Evolutionary conservation across 2,888 invertebrate genomes (phyloP), one percentile per base, ranked within the genome.

Genomic region (Subacronicta megacephala): DNA sequence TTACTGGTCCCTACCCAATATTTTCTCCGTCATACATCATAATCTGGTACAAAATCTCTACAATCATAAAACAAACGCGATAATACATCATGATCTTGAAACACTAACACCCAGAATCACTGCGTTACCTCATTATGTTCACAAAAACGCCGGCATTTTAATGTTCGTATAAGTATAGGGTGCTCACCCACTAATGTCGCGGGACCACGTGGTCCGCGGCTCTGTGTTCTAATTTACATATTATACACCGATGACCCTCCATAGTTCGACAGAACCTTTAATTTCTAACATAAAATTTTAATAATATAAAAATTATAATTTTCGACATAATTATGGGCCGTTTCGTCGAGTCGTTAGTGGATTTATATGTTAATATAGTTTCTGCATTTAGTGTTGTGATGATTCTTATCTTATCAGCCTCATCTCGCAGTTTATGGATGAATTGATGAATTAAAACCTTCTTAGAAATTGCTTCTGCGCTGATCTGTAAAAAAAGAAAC

Each of bases 121-220:
- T 50, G 47, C 31, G 29, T 26, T 15, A 29, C 33, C 61, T 44
- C 44, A 72, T 67, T 40, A 63, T 38, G 5, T 37, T 53, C 9
- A 58, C 43, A 52, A 62, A 69, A 62, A 56, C 51, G 0, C 10
- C n/a, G 52, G 70, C 12, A 72, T 59, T 53, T 74, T 74, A 74
- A 74, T 66, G 74, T 53, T 40, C 45, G n/a, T 41, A 40, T 75
- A 74, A 74, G 60, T 75, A 75, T 74, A 75, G 75, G 73, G 57
- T 73, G 16, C 53, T 35, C 41, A 43, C 35, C 2, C 35, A 56
- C 58, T 66, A 69, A 74, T 74, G 75, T 75, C 72, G 58, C 65
- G 43, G 44, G 37, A 44, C 66, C 65, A 70, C 53, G 53, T 57
- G 65, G 54, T 40, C 23, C 42, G 29, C 31, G 31, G 31, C 31